These are phyloP conservation scores for Illadopsis cleaveri DNA, from an alignment of 2,113 vertebrate genomes.

Conservation along the genomic window DNA sequence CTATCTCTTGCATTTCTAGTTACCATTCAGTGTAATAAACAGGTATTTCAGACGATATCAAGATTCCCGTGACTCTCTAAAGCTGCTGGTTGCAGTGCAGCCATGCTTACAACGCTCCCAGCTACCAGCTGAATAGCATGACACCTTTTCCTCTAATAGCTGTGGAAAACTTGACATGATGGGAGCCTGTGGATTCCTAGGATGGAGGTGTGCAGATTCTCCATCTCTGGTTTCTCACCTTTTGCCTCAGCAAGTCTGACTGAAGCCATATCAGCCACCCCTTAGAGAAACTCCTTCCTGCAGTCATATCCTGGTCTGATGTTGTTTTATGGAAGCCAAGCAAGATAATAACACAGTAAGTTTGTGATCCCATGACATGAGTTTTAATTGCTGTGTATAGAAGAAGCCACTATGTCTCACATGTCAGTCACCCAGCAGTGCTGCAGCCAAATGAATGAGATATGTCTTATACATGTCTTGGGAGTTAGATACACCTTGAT, in stretches of 20 bases:
- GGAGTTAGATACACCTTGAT: neutral
- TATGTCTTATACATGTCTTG: neutral
- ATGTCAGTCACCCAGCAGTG: neutral
- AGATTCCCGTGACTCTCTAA: neutral
- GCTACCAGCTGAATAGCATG: neutral
- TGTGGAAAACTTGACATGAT: rapidly evolving
- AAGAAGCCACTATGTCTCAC: neutral
- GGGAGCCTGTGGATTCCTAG: neutral
- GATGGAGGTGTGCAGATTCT: neutral
- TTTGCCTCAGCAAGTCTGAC: neutral
- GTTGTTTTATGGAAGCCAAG: neutral
- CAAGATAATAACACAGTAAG: neutral
- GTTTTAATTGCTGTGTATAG: neutral
- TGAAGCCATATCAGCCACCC: neutral
- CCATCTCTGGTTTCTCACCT: neutral
- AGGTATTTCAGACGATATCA: neutral
- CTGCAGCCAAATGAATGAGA: neutral
- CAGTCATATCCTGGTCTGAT: neutral
- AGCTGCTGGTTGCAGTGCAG: neutral
- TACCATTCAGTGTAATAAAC: neutral
- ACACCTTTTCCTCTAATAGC: neutral
- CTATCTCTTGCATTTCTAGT: neutral
- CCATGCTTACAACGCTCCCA: neutral
- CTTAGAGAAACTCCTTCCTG: neutral
- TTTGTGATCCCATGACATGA: neutral